Evolutionary conservation across 2,113 vertebrate genomes (phyloP).

Genomic region (Aleadryas rufinucha): DNA sequence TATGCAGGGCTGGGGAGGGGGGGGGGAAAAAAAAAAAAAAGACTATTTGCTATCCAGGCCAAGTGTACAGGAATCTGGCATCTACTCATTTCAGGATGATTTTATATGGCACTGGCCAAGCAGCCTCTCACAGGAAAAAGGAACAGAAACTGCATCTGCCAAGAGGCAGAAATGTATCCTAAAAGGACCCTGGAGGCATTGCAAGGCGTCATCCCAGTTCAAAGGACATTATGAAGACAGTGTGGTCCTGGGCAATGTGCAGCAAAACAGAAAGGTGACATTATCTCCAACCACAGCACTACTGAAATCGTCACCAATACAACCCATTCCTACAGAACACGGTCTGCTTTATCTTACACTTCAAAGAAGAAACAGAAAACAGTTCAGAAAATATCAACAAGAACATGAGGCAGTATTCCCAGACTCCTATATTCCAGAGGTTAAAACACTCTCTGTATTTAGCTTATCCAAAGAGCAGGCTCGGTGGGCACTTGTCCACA

Average conservation of each 20-base stretch:
- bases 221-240: background rate
- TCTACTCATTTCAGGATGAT: background rate
- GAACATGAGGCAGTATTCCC: background rate
- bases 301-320: background rate
- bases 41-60: background rate
- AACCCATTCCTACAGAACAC: background rate
- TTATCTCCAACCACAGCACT: background rate
- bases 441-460: background rate
- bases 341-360: background rate
- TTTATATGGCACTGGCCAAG: background rate
- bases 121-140: background rate
- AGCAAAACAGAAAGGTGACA: background rate
- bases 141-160: background rate
- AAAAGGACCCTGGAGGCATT: background rate
- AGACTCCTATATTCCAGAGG: background rate
- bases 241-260: accelerated
- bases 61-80: background rate
- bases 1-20: background rate
- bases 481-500: background rate
- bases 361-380: background rate
- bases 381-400: background rate
- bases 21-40: background rate
- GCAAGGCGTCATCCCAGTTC: background rate
- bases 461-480: background rate
- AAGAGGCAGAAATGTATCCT: background rate